phyloP scores from a whole-genome alignment of 1,140 invertebrate species.

The Zaprionus capensis region DNA sequence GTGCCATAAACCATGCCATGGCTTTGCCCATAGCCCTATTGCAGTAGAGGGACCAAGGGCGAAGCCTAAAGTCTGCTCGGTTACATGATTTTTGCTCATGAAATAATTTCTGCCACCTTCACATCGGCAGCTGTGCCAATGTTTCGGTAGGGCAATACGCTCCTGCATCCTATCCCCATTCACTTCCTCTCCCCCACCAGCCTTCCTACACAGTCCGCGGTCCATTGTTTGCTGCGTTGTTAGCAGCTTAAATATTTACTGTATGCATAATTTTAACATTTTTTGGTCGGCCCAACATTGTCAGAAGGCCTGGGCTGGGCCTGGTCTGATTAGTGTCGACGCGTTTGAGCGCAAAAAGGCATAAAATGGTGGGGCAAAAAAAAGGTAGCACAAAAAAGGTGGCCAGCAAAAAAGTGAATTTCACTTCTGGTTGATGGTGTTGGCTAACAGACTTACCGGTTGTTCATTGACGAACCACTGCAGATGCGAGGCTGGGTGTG shows the following conservation, averaged over 20 bases:
- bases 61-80: conserved; percentile 44
- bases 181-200: neutral
- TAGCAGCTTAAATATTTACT: conserved; percentile 79
- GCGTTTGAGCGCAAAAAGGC: conserved; percentile 32
- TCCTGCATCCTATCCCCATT: neutral
- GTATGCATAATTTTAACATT: conserved; percentile 78
- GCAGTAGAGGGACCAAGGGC: neutral
- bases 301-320: neutral
- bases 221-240: conserved; percentile 67
- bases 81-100: conserved; percentile 79
- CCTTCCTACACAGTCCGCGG: conserved; percentile 1
- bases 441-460: conserved; percentile 86
- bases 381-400: conserved; percentile 26
- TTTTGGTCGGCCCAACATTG: conserved; percentile 31
- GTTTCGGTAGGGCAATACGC: conserved; percentile 9
- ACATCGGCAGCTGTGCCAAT: conserved; percentile 49
- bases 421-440: conserved; percentile 13
- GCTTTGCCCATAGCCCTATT: conserved; percentile 23
- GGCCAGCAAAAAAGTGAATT: conserved; percentile 19
- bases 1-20: conserved; percentile 74
- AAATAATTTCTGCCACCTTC: conserved; percentile 69
- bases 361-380: conserved; percentile 13
- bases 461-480: conserved; percentile 93
- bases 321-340: conserved; percentile 57
- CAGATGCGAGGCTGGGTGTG: conserved; percentile 90